Percentiles rank a stretch among this genome's conserved stretches.
Evolutionary conservation across 2,888 invertebrate species (phyloP).

Genomic region (Agrotis segetum): DNA sequence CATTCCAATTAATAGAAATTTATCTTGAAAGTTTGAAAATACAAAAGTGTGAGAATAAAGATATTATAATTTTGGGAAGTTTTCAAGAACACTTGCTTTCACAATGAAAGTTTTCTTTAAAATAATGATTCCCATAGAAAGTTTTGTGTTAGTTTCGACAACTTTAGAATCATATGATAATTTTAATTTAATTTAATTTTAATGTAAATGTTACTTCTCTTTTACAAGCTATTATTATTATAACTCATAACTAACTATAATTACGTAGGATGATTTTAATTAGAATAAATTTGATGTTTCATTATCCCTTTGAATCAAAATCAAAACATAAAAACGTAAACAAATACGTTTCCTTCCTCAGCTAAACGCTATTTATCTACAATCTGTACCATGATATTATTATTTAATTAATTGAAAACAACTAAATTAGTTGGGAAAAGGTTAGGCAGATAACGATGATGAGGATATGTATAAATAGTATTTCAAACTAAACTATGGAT

Average conservation of each 20-base stretch:
- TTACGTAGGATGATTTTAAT: not conserved
- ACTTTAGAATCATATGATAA: not conserved
- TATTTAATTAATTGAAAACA: too few species aligned
- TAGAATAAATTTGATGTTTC: not conserved
- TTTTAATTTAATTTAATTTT: not conserved
- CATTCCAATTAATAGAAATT: not conserved
- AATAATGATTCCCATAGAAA: not conserved
- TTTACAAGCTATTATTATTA: not conserved
- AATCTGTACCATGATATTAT: too few species aligned
- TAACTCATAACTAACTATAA: too few species aligned
- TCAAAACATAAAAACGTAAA: too few species aligned
- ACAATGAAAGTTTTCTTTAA: not conserved
- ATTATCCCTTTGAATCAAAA: not conserved
- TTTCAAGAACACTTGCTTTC: not conserved
- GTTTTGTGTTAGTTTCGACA: not conserved
- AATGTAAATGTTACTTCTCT: not conserved
- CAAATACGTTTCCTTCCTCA: not conserved
- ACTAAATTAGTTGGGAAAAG: too few species aligned
- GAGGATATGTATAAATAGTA: not conserved
- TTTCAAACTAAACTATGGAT: not conserved
- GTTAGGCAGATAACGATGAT: too few species aligned
- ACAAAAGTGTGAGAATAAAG: not conserved
- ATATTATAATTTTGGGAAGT: slow-evolving; percentile 3
- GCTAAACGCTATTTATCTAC: too few species aligned
- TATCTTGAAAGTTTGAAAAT: not conserved